Percentiles rank a stretch among this genome's conserved stretches.
Conservation (phyloP, 2,113 vertebrate genomes). For the Poeciliopsis retropinna region DNA sequence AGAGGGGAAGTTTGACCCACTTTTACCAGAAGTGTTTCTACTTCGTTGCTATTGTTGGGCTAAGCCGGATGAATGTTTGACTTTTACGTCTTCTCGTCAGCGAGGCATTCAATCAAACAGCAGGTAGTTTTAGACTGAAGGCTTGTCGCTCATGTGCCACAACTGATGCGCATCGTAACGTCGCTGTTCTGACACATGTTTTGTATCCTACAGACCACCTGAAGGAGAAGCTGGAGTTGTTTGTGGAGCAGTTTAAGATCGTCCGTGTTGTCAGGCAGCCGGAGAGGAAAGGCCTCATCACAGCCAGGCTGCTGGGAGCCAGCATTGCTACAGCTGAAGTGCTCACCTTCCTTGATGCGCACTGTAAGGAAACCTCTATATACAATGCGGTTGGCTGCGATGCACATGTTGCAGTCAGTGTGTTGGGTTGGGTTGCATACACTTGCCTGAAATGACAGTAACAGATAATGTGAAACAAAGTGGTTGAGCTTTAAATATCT, state of each 20-base stretch:
- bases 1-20: conserved; percentile 26
- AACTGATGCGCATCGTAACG: background rate
- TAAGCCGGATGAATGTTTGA: background rate
- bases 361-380: conserved; percentile 85
- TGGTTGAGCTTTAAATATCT: background rate
- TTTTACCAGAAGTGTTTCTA: conserved; percentile 35
- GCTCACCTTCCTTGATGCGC: conserved; percentile 94
- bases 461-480: background rate
- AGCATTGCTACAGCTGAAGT: conserved; percentile 87
- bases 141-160: background rate
- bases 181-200: background rate
- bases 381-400: too few species aligned
- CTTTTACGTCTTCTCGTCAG: background rate
- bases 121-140: background rate
- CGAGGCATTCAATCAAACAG: background rate
- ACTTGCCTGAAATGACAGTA: background rate
- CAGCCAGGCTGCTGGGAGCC: conserved; percentile 91
- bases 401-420: background rate
- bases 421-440: background rate
- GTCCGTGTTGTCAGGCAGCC: conserved; percentile 89
- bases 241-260: conserved; percentile 85
- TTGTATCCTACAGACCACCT: conserved; percentile 82
- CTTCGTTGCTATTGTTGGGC: conserved; percentile 7
- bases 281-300: conserved; percentile 94
- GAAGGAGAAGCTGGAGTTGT: conserved; percentile 84